Evolutionary conservation across 2,888 invertebrate species (phyloP), one percentile per base, ranked within the genome.

Genomic region (Zygothrica quintamaculata): DNA sequence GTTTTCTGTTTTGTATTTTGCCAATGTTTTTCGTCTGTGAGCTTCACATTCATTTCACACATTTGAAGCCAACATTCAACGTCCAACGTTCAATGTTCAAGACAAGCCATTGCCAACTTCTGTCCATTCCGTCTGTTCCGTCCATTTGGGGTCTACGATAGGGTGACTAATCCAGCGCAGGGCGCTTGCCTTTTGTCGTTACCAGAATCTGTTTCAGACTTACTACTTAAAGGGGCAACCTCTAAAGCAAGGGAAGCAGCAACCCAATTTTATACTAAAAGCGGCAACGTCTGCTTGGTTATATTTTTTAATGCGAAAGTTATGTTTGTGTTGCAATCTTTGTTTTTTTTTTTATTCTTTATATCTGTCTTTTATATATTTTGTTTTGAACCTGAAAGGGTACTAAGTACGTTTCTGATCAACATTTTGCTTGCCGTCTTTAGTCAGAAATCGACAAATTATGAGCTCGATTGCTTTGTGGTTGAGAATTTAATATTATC

Each of bases 261-360:
- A 72, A 72, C 73, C 72, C 65, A 72, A 75, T 74, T 75, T 61
- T 42, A 34, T 18, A 42, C 31, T 44, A 11, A 15, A 34, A 66
- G 65, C 47, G 65, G 66, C 61, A 52, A 51, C 71, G 60, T 70
- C 53, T 29, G 36, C 43, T 31, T 36, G 29, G 31, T 29, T 11
- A n/a, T n/a, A 34, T 15, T 55, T 65, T 64, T 84, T 84, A 79
- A 81, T 84, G 82, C 70, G 70, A 84, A 75, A 67, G 65, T 75
- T 65, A 58, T 81, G 82, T 77, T 70, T 65, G 53, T 55, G 44
- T 50, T 71, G 61, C 57, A 58, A 46, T 73, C 50, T 52, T 50
- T 66, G 36, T 22, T 57, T 51, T 31, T 31, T 31, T 55, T 52
- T 53, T 25, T 33, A n/a, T 55, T 57, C 26, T 40, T 15, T 22